phyloP scores from a whole-genome alignment of 2,113 vertebrate genomes.

The Pavo muticus region DNA sequence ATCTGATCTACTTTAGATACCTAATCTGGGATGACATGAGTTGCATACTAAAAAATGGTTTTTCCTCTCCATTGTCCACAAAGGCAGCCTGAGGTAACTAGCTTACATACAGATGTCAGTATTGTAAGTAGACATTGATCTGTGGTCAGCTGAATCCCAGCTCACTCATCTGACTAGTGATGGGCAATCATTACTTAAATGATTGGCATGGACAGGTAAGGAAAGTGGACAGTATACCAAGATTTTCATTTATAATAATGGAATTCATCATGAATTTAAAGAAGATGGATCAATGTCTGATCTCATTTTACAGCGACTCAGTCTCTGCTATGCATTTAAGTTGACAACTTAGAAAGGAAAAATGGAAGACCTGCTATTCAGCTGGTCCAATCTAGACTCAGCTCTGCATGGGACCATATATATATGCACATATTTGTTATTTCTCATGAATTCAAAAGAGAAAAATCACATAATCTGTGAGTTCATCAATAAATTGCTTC shows the following conservation, averaged over 20 bases:
- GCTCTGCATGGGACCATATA: background rate
- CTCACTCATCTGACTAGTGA: background rate
- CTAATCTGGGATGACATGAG: background rate
- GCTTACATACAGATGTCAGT: background rate
- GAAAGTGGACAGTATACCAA: background rate
- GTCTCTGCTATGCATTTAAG: background rate
- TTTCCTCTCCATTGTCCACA: background rate
- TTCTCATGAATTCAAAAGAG: background rate
- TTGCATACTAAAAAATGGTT: background rate
- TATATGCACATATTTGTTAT: background rate
- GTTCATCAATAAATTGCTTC: background rate
- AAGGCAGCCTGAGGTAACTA: background rate
- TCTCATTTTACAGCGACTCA: background rate
- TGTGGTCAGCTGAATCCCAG: background rate
- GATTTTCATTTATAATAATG: background rate
- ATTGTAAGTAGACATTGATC: background rate
- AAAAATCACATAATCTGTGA: background rate
- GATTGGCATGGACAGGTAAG: background rate
- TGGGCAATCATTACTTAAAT: conserved; percentile 3
- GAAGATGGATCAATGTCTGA: background rate
- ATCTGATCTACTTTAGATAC: background rate
- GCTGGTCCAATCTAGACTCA: background rate
- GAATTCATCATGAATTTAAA: conserved; percentile 21
- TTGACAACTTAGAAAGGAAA: background rate
- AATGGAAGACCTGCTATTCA: background rate